These are phyloP conservation scores for Danaus chrysippus DNA, from an alignment of 2,888 invertebrate genomes.

Conservation along the genomic window DNA sequence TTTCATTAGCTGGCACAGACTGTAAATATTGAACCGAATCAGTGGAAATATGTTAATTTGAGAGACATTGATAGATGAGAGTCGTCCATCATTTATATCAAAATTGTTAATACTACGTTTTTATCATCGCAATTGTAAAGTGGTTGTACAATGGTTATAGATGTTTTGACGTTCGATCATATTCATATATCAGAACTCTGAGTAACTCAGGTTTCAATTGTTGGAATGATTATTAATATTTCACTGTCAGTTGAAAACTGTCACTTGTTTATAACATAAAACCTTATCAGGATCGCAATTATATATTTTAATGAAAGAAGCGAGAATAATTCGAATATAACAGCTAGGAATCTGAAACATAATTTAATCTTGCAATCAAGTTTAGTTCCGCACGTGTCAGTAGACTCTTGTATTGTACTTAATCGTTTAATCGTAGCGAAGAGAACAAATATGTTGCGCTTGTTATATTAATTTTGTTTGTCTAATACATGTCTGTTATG, in stretches of 20 bases:
- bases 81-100: constrained; percentile 38
- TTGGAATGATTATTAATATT: too few relatives aligned
- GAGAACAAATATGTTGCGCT: neutral
- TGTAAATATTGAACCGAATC: constrained; percentile 12
- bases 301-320: neutral
- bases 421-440: constrained; percentile 10
- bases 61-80: constrained; percentile 72
- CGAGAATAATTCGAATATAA: neutral
- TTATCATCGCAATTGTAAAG: constrained; percentile 7
- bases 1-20: neutral
- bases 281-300: too few relatives aligned
- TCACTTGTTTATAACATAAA: too few relatives aligned
- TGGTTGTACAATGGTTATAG: neutral
- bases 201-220: too few relatives aligned
- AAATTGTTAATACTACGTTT: constrained; percentile 20
- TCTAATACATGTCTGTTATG: too few relatives aligned
- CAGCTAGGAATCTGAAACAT: constrained; percentile 4
- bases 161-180: too few relatives aligned
- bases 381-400: constrained; percentile 7
- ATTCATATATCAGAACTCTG: too few relatives aligned
- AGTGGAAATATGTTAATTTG: constrained; percentile 33
- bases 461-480: neutral
- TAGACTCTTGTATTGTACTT: constrained; percentile 9
- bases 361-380: constrained; percentile 12
- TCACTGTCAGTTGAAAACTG: too few relatives aligned